Evolutionary conservation across 2,113 vertebrate species (phyloP).

Genomic region (Centrocercus urophasianus): DNA sequence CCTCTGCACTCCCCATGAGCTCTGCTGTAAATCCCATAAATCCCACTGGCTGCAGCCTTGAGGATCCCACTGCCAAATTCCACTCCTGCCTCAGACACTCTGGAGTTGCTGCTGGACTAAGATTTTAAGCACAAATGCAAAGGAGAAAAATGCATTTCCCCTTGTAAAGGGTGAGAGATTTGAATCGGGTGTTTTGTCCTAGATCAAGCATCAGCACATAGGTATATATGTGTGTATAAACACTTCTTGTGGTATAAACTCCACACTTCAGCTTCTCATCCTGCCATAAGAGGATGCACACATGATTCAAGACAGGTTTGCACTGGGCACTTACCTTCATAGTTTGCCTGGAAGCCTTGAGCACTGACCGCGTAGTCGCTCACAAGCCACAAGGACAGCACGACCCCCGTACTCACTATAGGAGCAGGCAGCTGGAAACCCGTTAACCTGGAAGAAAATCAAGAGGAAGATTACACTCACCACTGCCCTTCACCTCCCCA

Average conservation of each 20-base stretch:
- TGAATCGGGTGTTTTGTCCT: not conserved
- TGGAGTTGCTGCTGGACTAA: not conserved
- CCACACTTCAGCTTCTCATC: not conserved
- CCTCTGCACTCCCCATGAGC: not conserved
- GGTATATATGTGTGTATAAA: not conserved
- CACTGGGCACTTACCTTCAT: slow-evolving; percentile 87
- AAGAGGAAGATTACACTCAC: not conserved
- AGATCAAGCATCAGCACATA: not conserved
- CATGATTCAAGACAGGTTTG: not conserved
- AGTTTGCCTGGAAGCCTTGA: slow-evolving; percentile 94
- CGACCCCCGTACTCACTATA: slow-evolving; percentile 89
- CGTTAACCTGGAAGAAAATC: slow-evolving; percentile 87
- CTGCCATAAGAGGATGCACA: accelerated
- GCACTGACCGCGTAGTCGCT: slow-evolving; percentile 98
- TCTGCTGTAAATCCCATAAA: not conserved
- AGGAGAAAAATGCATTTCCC: accelerated
- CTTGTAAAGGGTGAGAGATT: not conserved
- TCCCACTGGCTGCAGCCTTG: not conserved
- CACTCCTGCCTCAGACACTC: not conserved
- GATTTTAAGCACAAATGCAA: not conserved
- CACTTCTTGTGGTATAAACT: accelerated
- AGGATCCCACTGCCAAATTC: not conserved
- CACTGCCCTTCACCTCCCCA: not conserved
- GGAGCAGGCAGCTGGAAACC: slow-evolving; percentile 97
- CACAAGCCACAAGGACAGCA: slow-evolving; percentile 91